Percentiles rank a stretch among this genome's conserved stretches.
Evolutionary conservation across 2,888 invertebrate genomes (phyloP).

Genomic region (Noctua janthina): DNA sequence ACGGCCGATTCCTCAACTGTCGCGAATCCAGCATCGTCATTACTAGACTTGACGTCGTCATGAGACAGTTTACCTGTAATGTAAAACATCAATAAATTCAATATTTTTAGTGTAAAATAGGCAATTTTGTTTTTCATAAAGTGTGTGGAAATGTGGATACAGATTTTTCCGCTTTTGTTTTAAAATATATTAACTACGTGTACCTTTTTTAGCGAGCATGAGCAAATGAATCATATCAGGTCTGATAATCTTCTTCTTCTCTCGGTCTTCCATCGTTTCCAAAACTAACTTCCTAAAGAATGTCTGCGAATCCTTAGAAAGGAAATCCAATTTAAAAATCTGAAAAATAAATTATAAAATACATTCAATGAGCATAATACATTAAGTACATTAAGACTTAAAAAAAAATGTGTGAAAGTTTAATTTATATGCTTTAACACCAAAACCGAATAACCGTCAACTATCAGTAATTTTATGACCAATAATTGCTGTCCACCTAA

Average conservation of each 20-base stretch:
- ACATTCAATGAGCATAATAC: background rate
- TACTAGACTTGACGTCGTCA: constrained; percentile 53
- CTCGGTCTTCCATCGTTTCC: constrained; percentile 80
- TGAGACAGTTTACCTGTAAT: constrained; percentile 72
- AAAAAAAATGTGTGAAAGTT: no score
- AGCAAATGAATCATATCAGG: constrained; percentile 71
- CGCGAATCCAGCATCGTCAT: background rate
- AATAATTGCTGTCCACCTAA: no score
- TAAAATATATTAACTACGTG: no score
- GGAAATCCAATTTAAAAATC: constrained; percentile 69
- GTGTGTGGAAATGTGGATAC: background rate
- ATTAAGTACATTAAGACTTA: background rate
- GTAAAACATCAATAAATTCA: background rate
- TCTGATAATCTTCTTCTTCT: constrained; percentile 79
- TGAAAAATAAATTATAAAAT: constrained; percentile 49
- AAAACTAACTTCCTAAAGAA: constrained; percentile 81
- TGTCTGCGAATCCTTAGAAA: constrained; percentile 58
- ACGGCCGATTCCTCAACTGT: background rate
- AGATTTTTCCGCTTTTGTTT: background rate
- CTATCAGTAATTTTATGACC: constrained; percentile 1
- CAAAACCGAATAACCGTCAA: no score
- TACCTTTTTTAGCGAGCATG: constrained; percentile 88
- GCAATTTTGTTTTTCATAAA: background rate
- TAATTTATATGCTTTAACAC: no score
- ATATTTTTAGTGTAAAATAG: background rate